Evolutionary conservation across 2,888 invertebrate species (phyloP).

Genomic region (Lottia scabra): DNA sequence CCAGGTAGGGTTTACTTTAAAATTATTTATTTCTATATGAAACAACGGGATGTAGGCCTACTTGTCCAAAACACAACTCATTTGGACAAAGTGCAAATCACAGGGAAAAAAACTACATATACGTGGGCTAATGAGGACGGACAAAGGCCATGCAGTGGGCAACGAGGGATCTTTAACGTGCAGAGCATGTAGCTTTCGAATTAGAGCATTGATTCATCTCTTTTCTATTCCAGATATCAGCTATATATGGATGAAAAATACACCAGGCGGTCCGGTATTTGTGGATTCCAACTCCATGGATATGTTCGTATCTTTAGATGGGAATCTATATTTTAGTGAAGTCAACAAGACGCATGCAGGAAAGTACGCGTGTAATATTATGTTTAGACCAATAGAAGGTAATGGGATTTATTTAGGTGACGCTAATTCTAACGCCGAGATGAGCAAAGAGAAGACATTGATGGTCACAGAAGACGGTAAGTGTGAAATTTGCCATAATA

Average conservation of each 20-base stretch:
- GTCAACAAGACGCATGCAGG: not conserved
- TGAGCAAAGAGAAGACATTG: not conserved
- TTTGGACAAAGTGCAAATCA: too few species aligned
- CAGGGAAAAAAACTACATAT: too few species aligned
- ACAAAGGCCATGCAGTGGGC: too few species aligned
- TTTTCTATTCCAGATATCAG: not conserved
- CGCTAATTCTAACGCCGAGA: not conserved
- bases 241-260: not conserved
- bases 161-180: too few species aligned
- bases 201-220: too few species aligned
- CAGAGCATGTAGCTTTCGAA: too few species aligned
- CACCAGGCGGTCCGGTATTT: not conserved
- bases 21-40: too few species aligned
- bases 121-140: too few species aligned
- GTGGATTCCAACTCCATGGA: not conserved
- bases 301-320: not conserved
- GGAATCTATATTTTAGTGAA: not conserved
- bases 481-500: too few species aligned
- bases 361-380: not conserved
- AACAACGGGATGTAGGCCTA: too few species aligned
- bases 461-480: not conserved
- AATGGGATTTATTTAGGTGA: not conserved
- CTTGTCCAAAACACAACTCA: too few species aligned
- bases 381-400: not conserved
- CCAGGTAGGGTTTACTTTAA: too few species aligned